phyloP scores from a whole-genome alignment of 2,797 vertebrate genomes.

The Perodicticus potto region DNA sequence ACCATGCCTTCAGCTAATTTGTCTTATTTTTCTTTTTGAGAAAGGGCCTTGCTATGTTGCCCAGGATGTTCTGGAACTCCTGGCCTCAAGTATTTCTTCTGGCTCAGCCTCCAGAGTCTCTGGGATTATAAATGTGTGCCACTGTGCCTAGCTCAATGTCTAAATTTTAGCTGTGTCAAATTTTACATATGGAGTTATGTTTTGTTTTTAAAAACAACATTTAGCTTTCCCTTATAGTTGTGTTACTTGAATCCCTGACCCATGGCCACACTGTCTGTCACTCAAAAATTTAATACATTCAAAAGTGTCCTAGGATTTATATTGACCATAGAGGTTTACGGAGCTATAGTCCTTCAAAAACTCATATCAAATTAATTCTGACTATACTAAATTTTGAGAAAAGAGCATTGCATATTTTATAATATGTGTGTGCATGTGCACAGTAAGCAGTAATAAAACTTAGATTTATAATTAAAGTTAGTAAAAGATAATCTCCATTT shows the following conservation, averaged over 20 bases:
- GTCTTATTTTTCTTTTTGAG: not conserved
- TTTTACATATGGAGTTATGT: not conserved
- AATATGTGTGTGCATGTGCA: not conserved
- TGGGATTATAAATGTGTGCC: not conserved
- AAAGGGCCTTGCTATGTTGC: not conserved
- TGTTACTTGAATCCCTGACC: not conserved
- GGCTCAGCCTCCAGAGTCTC: not conserved
- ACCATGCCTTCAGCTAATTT: not conserved
- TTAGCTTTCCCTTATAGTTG: not conserved
- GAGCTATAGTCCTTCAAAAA: not conserved
- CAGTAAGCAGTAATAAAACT: not conserved
- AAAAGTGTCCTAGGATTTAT: slow-evolving; percentile 5
- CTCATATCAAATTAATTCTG: not conserved
- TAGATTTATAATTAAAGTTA: not conserved
- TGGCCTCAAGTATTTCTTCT: not conserved
- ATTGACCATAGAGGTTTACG: not conserved
- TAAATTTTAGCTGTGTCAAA: not conserved
- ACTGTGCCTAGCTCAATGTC: not conserved
- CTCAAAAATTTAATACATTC: not conserved
- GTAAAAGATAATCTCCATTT: not conserved
- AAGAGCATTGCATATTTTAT: not conserved
- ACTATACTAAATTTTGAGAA: not conserved
- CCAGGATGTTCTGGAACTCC: not conserved
- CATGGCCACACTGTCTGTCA: not conserved
- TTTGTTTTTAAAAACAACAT: slow-evolving; percentile 20